Evolutionary conservation across 2,888 invertebrate genomes (phyloP), one percentile per base, ranked within the genome.

Genomic region (Thera britannica): DNA sequence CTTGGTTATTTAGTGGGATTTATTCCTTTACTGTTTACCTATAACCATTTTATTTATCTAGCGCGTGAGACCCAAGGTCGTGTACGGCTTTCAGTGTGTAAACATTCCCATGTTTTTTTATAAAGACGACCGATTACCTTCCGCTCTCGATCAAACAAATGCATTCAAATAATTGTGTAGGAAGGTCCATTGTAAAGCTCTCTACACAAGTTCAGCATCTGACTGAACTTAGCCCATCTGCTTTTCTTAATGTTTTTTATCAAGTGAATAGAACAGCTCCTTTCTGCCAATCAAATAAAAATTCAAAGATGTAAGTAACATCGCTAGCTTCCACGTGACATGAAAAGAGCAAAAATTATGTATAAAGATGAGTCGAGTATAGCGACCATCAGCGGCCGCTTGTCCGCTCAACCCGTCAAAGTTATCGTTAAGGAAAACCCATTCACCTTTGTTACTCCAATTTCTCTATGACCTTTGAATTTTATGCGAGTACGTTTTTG

Each of bases 21-120:
- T 63, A 58, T 66, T 63, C 51, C 38, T 63, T 57, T 51, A 46
- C 55, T 66, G 52, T 62, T 57, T 62, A 67, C 58, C 23, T 55
- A 58, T 35, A 41, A 72, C 62, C 75, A 74, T 77, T 78, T 71
- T 66, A 72, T 77, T 77, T 76, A 62, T 65, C 72, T 76, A 76
- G 77, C 76, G 75, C 74, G 72, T 77, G 71, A 70, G 72, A 76
- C 62, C 63, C 80, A 81, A 83, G 80, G 80, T 76, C 78, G 76
- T 59, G 62, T 44, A 44, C 49, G 54, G 55, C 64, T 65, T 71
- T 61, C 66, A 56, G 58, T 61, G 52, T 23, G 60, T 35, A 61
- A 58, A 58, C 67, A 69, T 78, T 75, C 73, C 67, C 74, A 72
- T 72, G 73, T 75, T 78, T 77, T 75, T 73, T 44, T 62, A 58